Evolutionary conservation across 1,140 invertebrate genomes (phyloP).

Genomic region (Heliothis subflexa): DNA sequence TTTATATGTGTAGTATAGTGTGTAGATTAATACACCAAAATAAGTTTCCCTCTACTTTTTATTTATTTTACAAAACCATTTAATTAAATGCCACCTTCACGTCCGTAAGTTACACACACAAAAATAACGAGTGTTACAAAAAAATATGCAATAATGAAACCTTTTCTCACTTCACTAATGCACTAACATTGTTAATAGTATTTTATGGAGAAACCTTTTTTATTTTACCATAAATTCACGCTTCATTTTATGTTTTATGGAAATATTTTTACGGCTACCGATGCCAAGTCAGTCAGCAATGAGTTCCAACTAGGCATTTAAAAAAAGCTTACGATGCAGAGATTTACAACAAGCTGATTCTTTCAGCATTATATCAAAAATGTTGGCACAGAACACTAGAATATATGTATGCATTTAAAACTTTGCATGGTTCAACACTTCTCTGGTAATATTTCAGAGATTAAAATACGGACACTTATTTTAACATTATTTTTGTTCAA

Average conservation of each 20-base stretch:
- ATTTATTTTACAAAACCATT: too few species aligned
- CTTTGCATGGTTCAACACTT: neutral
- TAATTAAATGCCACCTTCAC: too few species aligned
- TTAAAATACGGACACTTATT: constrained; percentile 5
- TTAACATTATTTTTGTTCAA: neutral
- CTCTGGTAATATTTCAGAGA: constrained; percentile 7
- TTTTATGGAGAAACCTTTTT: too few species aligned
- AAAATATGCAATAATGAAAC: too few species aligned
- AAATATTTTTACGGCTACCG: neutral
- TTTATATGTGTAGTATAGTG: too few species aligned
- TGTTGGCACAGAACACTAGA: constrained; percentile 1
- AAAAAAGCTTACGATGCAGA: constrained; percentile 7
- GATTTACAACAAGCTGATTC: constrained; percentile 25
- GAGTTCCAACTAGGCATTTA: neutral
- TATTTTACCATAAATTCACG: constrained; percentile 5
- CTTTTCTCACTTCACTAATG: too few species aligned
- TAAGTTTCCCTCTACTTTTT: too few species aligned
- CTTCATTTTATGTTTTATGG: neutral
- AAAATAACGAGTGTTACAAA: too few species aligned
- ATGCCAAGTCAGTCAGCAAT: constrained; percentile 7
- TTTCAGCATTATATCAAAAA: constrained; percentile 9
- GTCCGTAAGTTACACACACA: too few species aligned
- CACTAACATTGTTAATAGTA: too few species aligned
- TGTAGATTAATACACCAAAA: too few species aligned
- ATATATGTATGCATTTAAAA: constrained; percentile 30